phyloP scores from a whole-genome alignment of 2,113 vertebrate genomes.

The Crotalus helleri region DNA sequence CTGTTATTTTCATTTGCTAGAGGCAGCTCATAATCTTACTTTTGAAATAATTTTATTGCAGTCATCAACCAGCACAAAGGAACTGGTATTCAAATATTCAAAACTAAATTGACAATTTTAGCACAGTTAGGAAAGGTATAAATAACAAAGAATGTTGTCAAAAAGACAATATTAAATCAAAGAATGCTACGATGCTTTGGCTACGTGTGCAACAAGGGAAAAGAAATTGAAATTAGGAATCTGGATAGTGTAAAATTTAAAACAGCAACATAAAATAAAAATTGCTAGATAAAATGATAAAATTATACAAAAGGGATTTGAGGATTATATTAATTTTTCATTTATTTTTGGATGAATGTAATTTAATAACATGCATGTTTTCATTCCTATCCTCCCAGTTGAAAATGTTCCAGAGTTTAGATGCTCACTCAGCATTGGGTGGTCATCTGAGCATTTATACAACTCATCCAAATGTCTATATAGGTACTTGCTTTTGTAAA shows the following conservation, averaged over 20 bases:
- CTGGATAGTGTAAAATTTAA: neutral
- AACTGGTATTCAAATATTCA: neutral
- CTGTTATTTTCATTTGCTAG: neutral
- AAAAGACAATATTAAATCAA: neutral
- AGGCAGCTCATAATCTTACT: neutral
- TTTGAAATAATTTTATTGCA: neutral
- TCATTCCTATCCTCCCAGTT: neutral
- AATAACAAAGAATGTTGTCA: neutral
- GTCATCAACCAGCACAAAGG: neutral
- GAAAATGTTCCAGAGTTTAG: neutral
- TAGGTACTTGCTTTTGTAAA: neutral
- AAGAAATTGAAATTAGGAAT: neutral
- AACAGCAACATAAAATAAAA: no score
- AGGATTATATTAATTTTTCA: neutral
- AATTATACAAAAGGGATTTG: neutral
- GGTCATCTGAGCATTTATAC: neutral
- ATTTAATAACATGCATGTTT: neutral
- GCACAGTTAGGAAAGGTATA: neutral
- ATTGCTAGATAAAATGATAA: neutral
- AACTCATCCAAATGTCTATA: neutral
- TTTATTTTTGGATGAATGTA: neutral
- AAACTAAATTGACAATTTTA: neutral
- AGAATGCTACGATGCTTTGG: neutral
- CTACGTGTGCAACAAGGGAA: neutral
- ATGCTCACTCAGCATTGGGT: neutral